A percentile compares a stretch with the other conserved stretches of the same genome.
These are phyloP conservation scores for Gallinago nigripennis DNA, from an alignment of 2,797 vertebrate genomes.

Conservation along the genomic window DNA sequence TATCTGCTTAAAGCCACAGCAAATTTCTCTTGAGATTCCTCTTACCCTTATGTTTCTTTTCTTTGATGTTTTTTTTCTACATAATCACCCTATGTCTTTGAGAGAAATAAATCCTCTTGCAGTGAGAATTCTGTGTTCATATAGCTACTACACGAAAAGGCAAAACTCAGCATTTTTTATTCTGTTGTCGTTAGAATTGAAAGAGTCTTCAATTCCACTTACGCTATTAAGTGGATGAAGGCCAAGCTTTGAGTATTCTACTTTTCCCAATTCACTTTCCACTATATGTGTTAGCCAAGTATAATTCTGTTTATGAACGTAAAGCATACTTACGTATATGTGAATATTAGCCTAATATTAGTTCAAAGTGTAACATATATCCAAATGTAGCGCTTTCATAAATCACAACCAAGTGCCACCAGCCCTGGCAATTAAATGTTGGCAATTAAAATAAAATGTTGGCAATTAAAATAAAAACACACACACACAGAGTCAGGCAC, in stretches of 20 bases:
- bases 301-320: not conserved
- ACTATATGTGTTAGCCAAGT: not conserved
- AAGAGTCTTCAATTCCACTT: not conserved
- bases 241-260: not conserved
- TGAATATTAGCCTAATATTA: not conserved
- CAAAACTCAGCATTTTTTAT: not conserved
- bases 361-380: not conserved
- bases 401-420: not conserved
- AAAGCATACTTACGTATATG: not conserved
- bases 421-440: not conserved
- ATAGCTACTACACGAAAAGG: not conserved
- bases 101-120: not conserved
- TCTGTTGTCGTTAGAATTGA: not conserved
- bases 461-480: not conserved
- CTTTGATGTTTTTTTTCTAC: not conserved
- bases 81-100: not conserved
- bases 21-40: not conserved
- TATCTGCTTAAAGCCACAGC: not conserved
- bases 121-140: not conserved
- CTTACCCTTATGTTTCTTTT: not conserved
- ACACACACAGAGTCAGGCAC: not conserved
- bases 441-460: not conserved
- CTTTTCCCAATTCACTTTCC: not conserved
- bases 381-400: not conserved
- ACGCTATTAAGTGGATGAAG: not conserved